phyloP scores from a whole-genome alignment of 2,888 invertebrate genomes.

The Microctonus hyperodae region DNA sequence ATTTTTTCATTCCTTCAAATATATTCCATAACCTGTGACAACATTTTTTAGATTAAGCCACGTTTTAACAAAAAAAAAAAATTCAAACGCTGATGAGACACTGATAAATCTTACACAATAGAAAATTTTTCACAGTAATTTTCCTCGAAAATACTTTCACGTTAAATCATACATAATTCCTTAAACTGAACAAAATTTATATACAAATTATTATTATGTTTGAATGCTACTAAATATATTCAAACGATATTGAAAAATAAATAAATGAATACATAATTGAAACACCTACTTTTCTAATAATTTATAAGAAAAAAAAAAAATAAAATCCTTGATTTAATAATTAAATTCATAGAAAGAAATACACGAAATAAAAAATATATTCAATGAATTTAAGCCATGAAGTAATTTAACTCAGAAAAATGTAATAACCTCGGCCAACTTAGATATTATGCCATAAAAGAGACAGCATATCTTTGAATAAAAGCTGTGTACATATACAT shows the following conservation, averaged over 20 bases:
- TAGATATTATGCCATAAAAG: conserved; percentile 52
- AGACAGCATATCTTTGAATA: conserved; percentile 40
- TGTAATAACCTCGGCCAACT: conserved; percentile 61
- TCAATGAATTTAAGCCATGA: background rate
- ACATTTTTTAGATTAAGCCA: conserved; percentile 39
- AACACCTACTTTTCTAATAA: background rate
- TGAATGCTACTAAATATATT: no score
- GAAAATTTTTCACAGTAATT: background rate
- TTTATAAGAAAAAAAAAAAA: background rate
- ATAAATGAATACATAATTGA: no score
- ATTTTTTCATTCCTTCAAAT: no score
- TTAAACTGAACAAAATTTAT: background rate
- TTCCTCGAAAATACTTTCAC: background rate
- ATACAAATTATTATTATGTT: background rate
- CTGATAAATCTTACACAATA: no score
- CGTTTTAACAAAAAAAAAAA: conserved; percentile 18
- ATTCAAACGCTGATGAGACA: no score
- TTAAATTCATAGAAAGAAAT: conserved; percentile 20
- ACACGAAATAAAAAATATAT: conserved; percentile 29
- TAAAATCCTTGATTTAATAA: background rate
- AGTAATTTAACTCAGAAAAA: conserved; percentile 41
- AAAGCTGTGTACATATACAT: background rate
- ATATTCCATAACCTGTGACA: conserved; percentile 30
- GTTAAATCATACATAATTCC: background rate
- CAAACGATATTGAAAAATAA: no score